Base-by-base conservation (phyloP, 2,113 vertebrate species). In the Saccopteryx bilineata region DNA sequence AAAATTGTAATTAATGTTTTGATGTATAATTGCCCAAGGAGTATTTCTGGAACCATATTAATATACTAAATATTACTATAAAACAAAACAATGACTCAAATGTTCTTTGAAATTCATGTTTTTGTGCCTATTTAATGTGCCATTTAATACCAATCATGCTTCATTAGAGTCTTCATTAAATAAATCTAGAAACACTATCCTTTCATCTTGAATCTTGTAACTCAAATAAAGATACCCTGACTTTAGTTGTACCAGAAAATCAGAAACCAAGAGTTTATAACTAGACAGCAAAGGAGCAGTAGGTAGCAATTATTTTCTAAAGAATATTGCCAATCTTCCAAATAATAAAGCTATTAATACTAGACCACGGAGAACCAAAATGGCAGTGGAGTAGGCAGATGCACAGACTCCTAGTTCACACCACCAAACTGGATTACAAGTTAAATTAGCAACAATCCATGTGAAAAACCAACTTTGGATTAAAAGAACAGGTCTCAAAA, bases 241-340 rank as follows among this genome's bases (percentile, higher is more conserved):
- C 13, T 24, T 94, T 96, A 96, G 87, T 96, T 94, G 65, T 87
- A 91, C 91, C 96, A 96, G 96, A 96, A 96, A 85, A 23, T 81
- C 90, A 97, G 97, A 78, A 66, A 96, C 31, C n/a, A 94, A 97
- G 75, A 96, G 80, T 98, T 98, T 97, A 86, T 92, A 94, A 68
- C 96, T 97, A 95, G 33, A 96, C 39, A 79, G 56, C 91, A 39
- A 96, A 88, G 93, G 81, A 98, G 80, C 96, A 91, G 95, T 98
- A 97, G 91, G 90, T 98, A 97, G 96, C 97, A 97, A 97, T 97
- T 98, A 97, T 94, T 96, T 98, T 98, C 95, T 76, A 81, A 90
- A 94, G 96, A 98, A 97, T 96, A 92, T 96, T 97, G 92, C 97
- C 97, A 98, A 76, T 97, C 96, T 93, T 97, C 85, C 94, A 87